Evolutionary conservation across 92 coral and sea anemone species (phyloP).

Genomic region (Porites lobata): DNA sequence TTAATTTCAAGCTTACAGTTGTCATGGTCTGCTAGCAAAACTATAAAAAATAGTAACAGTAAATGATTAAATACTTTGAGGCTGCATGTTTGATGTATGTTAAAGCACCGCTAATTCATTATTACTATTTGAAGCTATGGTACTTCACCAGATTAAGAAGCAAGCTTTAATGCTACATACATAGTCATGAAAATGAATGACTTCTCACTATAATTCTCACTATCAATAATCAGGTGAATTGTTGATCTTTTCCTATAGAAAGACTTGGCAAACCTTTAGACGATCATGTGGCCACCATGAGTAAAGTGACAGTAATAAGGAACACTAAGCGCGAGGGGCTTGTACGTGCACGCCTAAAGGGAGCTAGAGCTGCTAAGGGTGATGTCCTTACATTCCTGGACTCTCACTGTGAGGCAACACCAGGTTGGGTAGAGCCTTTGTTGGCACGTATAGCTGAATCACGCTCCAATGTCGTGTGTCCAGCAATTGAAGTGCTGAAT

Average conservation of each 20-base stretch:
- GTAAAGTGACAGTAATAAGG: slow-evolving; percentile 90
- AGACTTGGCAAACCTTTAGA: slow-evolving; percentile 92
- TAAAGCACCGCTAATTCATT: no score
- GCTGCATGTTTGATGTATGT: no score
- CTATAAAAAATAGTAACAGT: no score
- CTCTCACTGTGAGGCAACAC: slow-evolving; percentile 99
- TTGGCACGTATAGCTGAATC: slow-evolving; percentile 93
- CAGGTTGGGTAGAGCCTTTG: slow-evolving; percentile 99
- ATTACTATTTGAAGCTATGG: no score
- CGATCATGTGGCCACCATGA: slow-evolving; percentile 81
- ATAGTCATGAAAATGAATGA: neutral
- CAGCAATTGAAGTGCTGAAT: slow-evolving; percentile 97
- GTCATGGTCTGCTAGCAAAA: no score
- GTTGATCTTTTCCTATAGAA: slow-evolving; percentile 50
- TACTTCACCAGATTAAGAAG: no score
- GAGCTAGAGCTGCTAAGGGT: slow-evolving; percentile 89
- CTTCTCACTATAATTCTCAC: neutral
- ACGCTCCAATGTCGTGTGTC: slow-evolving; percentile 95
- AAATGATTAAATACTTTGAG: no score
- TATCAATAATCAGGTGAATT: neutral
- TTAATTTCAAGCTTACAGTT: no score
- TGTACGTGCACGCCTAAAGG: slow-evolving; percentile 94
- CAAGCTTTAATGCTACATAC: no score
- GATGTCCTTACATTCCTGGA: slow-evolving; percentile 97
- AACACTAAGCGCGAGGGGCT: slow-evolving; percentile 95